Evolutionary conservation across 1,140 invertebrate genomes (phyloP), one percentile per base, ranked within the genome.

Genomic region (Maconellicoccus hirsutus): DNA sequence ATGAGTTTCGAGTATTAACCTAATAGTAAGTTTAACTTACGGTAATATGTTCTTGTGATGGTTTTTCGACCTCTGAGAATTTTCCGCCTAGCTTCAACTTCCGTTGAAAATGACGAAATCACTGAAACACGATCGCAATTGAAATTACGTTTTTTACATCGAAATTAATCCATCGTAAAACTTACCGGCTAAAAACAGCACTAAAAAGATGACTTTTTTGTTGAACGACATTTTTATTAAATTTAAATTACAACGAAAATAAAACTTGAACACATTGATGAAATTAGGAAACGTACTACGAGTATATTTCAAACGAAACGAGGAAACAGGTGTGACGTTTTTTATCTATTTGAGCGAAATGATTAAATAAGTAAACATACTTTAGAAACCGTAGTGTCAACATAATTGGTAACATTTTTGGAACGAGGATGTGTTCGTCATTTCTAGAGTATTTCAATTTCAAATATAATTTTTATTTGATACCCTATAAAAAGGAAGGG

Each of bases 41-140:
- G 83, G 74, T 88, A 87, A 77, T 90, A 90, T 73, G 82, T 84
- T 59, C 88, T 84, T 0, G 85, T 90, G 74, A 91, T 83, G 6
- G 87, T 85, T 80, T 88, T 87, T 72, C 89, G 81, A 70, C 88
- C 88, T 73, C 85, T 81, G 38, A 90, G 79, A 77, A 91, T 87
- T 78, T 87, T 89, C 75, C 89, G 82, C 76, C 88, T 82, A 14
- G 83, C 88, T 78, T 91, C 88, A 26, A 82, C 81, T 80, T 88
- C 86, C n/a, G 42, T 38, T 38, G 33, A 6, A 38, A 38, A 38
- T 7, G 33, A 52, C n/a, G 42, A 52, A 16, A 52, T 16, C 42
- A 52, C 42, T 52, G n/a, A 52, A 14, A 52, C 10, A 52, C 10
- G n/a, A 52, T 16, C 14, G 6, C 14, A 38, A 6, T 7, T 38